A percentile compares a stretch with the other conserved stretches of the same genome.
These are phyloP conservation scores for Varecia variegata DNA, from an alignment of 2,797 vertebrate species.

Conservation along the genomic window DNA sequence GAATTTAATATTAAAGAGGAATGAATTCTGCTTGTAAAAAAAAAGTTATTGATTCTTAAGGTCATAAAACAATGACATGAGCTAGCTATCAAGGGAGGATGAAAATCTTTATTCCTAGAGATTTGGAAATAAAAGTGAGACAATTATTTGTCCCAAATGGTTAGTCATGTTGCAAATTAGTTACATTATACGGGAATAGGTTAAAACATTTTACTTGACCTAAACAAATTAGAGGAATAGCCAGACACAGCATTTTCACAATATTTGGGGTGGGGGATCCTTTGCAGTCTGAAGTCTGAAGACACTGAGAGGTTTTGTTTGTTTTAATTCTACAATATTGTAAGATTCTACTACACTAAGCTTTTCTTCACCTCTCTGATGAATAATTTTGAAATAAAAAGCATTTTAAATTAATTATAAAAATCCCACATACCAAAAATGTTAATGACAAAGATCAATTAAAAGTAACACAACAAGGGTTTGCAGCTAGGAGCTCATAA, in stretches of 20 bases:
- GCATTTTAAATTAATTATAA: conserved; percentile 45
- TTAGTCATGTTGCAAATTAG: background rate
- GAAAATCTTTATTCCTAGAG: conserved; percentile 29
- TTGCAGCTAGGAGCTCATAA: background rate
- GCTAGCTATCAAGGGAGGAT: background rate
- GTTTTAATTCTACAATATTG: conserved; percentile 14
- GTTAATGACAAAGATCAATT: background rate
- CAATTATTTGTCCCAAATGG: background rate
- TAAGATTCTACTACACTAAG: background rate
- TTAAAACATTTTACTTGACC: conserved; percentile 31
- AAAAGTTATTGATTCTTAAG: background rate
- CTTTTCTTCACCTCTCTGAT: background rate
- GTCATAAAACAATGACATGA: background rate
- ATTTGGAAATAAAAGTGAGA: background rate
- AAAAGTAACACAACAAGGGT: background rate
- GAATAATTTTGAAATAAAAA: background rate
- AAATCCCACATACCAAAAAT: conserved; percentile 6
- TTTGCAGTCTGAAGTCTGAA: conserved; percentile 22
- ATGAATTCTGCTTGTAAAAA: background rate
- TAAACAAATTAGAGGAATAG: background rate
- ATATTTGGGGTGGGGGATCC: background rate
- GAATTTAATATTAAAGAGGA: background rate
- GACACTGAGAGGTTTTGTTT: background rate
- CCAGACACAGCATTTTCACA: background rate
- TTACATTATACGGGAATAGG: background rate